A percentile compares a stretch with the other conserved stretches of the same genome.
Conservation (phyloP, 2,888 invertebrate genomes). For the Catocala sponsa region DNA sequence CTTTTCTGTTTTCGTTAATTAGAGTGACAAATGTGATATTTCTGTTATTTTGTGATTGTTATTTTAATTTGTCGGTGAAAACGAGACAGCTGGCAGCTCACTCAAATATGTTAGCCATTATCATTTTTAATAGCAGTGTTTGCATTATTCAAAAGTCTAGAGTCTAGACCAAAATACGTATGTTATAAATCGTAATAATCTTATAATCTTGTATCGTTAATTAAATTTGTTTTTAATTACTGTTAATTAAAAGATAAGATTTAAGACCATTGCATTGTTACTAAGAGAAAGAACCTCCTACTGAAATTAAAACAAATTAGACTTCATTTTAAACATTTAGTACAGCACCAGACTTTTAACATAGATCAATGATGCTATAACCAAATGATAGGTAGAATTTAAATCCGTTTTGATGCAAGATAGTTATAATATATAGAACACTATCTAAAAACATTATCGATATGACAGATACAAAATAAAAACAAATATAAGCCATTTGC, state of each 20-base stretch:
- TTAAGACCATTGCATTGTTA: too few species aligned
- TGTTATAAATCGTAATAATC: conserved; percentile 2
- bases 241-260: too few species aligned
- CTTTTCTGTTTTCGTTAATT: conserved; percentile 51
- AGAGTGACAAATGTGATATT: conserved; percentile 52
- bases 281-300: too few species aligned
- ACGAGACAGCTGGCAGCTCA: conserved; percentile 39
- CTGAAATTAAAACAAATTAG: too few species aligned
- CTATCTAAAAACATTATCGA: background rate
- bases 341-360: too few species aligned
- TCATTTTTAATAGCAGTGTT: conserved; percentile 13
- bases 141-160: conserved; percentile 17
- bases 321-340: too few species aligned
- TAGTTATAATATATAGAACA: background rate
- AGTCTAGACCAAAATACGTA: conserved; percentile 2
- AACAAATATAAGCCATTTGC: background rate
- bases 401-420: background rate
- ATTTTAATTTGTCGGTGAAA: conserved; percentile 37
- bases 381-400: background rate
- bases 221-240: too few species aligned
- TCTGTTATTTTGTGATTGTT: conserved; percentile 40
- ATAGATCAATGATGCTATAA: too few species aligned
- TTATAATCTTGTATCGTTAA: too few species aligned
- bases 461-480: background rate
- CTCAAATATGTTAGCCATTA: conserved; percentile 23